Base-by-base conservation (phyloP, 1,140 invertebrate species). In the Sminthurides bifidus region DNA sequence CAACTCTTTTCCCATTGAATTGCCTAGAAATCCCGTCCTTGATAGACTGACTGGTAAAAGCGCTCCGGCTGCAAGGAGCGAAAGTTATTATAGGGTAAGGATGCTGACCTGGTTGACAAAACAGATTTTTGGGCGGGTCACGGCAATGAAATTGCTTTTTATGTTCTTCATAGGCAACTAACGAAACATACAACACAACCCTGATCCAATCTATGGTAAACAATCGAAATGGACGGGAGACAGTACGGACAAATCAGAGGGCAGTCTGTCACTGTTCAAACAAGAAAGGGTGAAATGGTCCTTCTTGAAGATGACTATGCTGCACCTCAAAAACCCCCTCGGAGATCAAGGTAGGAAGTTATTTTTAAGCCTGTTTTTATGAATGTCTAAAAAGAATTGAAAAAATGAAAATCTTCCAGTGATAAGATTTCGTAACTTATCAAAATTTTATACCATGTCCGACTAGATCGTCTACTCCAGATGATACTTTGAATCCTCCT, bases 41-140 rank as follows among this genome's bases (percentile, higher is more conserved):
- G 87, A 91, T 67, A 73, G 86, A 66, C 71, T 92, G 60, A 90
- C 85, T 23, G 82, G 82, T 56, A 78, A 81, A 61, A 61, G 60
- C 51, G 63, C 66, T 61, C 66, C 73, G 56, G 62, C 85, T 41
- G 35, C 50, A 8, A 71, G 83, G 19, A 92, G 90, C 66, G 87
- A 91, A 69, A 91, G 87, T 67, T 92, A 91, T 65, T 91, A 87
- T 52, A 66, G 71, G 64, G 73, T 73, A 60, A 64, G 54, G 52
- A n/a, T 8, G 10, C 21, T n/a, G n/a, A n/a, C n/a, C n/a, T n/a
- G n/a, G n/a, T n/a, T n/a, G n/a, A n/a, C n/a, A n/a, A n/a, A n/a
- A n/a, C n/a, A n/a, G n/a, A n/a, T n/a, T n/a, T n/a, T n/a, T n/a
- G n/a, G n/a, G 5, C 37, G 26, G 17, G 38, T 37, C 12, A 4